phyloP scores from a whole-genome alignment of 2,888 invertebrate genomes.

The Laothoe populi region DNA sequence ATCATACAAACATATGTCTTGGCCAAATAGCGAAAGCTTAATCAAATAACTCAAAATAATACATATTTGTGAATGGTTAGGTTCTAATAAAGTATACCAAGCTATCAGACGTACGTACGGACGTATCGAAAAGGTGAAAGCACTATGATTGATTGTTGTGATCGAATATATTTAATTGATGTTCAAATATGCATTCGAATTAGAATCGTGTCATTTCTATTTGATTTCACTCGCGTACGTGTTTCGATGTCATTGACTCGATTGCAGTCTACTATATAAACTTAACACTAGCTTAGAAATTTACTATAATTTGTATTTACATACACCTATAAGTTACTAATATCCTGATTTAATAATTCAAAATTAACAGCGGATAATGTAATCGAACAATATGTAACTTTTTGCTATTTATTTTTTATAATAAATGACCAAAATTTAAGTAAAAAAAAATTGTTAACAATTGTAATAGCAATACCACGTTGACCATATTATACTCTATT shows the following conservation, averaged over 20 bases:
- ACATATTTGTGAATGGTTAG: not conserved
- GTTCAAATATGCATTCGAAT: constrained; percentile 24
- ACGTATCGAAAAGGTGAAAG: constrained; percentile 2
- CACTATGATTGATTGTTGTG: constrained; percentile 14
- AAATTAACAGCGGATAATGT: no score
- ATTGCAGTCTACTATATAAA: constrained; percentile 61
- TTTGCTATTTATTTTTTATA: no score
- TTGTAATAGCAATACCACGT: no score
- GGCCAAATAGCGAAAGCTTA: no score
- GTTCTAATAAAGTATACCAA: not conserved
- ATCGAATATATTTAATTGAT: constrained; percentile 25
- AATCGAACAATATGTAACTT: no score
- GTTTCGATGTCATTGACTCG: constrained; percentile 68
- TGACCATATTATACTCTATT: no score
- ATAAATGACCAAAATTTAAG: no score
- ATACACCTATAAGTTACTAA: no score
- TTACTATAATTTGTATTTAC: constrained; percentile 3
- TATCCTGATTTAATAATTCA: no score
- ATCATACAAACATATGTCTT: no score
- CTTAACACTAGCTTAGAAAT: constrained; percentile 38
- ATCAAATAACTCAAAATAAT: no score
- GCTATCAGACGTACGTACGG: not conserved
- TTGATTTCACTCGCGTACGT: constrained; percentile 55
- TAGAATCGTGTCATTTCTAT: constrained; percentile 56
- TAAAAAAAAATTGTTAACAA: no score